Evolutionary conservation across 2,113 vertebrate species (phyloP).

Genomic region (Orcinus orca): DNA sequence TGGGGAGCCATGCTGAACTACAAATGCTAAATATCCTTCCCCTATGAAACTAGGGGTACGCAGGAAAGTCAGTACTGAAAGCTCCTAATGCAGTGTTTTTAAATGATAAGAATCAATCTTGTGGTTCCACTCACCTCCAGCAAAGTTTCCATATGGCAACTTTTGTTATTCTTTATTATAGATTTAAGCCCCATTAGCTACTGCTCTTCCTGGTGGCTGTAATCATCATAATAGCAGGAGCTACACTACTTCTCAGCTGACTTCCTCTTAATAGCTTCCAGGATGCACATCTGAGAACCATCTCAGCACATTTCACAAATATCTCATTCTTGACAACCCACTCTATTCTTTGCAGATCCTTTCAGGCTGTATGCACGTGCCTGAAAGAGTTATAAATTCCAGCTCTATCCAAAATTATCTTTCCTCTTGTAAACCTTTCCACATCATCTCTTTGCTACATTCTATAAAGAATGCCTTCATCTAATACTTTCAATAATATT

Average conservation of each 20-base stretch:
- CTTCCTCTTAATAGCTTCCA: conserved; percentile 66
- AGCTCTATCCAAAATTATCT: conserved; percentile 53
- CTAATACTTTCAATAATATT: not conserved
- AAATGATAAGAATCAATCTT: not conserved
- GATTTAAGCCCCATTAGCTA: conserved; percentile 63
- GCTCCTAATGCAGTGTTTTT: not conserved
- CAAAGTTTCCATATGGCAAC: not conserved
- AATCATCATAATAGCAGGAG: conserved; percentile 8
- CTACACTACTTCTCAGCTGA: conserved; percentile 2
- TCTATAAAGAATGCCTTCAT: not conserved
- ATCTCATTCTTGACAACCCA: conserved; percentile 61
- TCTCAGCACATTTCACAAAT: conserved; percentile 59
- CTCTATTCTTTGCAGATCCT: conserved; percentile 58
- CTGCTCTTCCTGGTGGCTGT: conserved; percentile 57
- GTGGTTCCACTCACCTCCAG: conserved; percentile 35
- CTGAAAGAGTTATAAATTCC: conserved; percentile 49
- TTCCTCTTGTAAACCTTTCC: conserved; percentile 30
- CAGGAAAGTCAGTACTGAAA: not conserved
- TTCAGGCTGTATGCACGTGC: conserved; percentile 38
- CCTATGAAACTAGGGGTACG: not conserved
- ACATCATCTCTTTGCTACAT: not conserved
- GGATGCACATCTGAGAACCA: conserved; percentile 27
- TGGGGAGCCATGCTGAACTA: not conserved
- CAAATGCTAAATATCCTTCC: not conserved
- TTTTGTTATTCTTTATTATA: conserved; percentile 31